Evolutionary conservation across 2,113 vertebrate genomes (phyloP).

Genomic region (Caranx melampygus): DNA sequence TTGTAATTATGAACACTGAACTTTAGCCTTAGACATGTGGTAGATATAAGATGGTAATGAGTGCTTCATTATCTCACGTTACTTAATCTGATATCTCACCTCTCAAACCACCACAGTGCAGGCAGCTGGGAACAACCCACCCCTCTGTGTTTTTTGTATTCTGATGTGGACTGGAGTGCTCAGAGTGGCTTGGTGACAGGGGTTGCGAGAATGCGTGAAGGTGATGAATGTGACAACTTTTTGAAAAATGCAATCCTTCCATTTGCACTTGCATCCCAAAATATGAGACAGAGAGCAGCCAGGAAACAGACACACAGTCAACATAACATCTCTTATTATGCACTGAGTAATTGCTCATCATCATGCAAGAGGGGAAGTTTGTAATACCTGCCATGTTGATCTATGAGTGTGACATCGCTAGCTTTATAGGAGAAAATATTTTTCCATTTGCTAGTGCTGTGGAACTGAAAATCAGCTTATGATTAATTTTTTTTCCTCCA

Average conservation of each 20-base stretch:
- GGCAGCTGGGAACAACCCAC: background rate
- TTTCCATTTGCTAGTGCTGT: background rate
- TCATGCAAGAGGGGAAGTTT: background rate
- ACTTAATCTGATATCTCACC: background rate
- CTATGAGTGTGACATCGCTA: constrained; percentile 1
- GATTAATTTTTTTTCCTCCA: background rate
- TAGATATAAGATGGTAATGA: background rate
- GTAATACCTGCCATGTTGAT: background rate
- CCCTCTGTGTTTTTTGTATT: constrained; percentile 39
- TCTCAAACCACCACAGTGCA: background rate
- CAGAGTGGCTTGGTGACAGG: constrained; percentile 42
- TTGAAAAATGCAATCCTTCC: constrained; percentile 5
- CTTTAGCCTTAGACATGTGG: background rate
- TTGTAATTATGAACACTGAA: background rate
- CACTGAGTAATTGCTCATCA: background rate
- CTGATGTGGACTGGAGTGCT: constrained; percentile 55
- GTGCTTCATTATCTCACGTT: background rate
- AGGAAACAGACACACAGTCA: constrained; percentile 6
- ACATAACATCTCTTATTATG: background rate
- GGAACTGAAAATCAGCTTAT: constrained; percentile 14
- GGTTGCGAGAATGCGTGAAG: constrained; percentile 35
- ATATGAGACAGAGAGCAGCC: constrained; percentile 10
- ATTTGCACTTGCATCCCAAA: constrained; percentile 12
- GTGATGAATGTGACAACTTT: constrained; percentile 46
- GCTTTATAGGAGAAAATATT: background rate